Evolutionary conservation across 1,140 invertebrate genomes (phyloP).

Genomic region (Acromyrmex heyeri): DNA sequence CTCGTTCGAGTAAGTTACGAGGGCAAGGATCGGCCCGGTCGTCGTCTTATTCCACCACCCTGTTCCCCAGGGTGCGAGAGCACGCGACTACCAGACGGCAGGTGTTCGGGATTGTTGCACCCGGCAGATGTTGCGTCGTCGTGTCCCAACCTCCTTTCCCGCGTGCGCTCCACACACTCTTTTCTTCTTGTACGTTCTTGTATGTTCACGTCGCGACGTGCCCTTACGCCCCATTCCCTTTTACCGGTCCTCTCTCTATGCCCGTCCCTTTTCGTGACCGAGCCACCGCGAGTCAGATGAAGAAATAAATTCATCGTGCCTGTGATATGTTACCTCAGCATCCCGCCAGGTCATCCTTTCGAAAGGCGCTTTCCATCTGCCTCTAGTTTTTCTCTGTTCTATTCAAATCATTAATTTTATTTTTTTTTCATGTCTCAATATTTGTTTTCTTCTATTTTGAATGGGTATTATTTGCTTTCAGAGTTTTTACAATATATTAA

Average conservation of each 20-base stretch:
- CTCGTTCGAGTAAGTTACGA: conserved; percentile 69
- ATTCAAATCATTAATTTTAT: neutral
- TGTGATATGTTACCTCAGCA: conserved; percentile 42
- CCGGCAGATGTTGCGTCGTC: conserved; percentile 82
- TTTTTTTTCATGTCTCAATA: neutral
- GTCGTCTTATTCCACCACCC: conserved; percentile 76
- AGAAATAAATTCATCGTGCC: conserved; percentile 68
- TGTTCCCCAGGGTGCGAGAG: conserved; percentile 77
- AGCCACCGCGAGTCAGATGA: conserved; percentile 58
- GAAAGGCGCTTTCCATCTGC: conserved; percentile 34
- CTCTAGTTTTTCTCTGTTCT: neutral
- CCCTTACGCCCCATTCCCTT: conserved; percentile 42
- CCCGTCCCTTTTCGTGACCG: conserved; percentile 41
- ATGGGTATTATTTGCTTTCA: neutral
- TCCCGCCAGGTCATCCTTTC: conserved; percentile 38
- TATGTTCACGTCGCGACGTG: conserved; percentile 42
- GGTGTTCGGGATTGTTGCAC: conserved; percentile 84
- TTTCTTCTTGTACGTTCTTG: conserved; percentile 13
- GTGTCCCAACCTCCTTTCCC: conserved; percentile 69
- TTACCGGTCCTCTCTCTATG: conserved; percentile 26
- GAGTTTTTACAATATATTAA: neutral
- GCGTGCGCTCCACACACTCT: conserved; percentile 48
- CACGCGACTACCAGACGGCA: conserved; percentile 85
- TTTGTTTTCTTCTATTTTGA: neutral
- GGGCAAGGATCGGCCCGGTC: conserved; percentile 70